These are phyloP conservation scores for Malthinus seriepunctatus DNA, from an alignment of 2,888 invertebrate species.

Conservation along the genomic window DNA sequence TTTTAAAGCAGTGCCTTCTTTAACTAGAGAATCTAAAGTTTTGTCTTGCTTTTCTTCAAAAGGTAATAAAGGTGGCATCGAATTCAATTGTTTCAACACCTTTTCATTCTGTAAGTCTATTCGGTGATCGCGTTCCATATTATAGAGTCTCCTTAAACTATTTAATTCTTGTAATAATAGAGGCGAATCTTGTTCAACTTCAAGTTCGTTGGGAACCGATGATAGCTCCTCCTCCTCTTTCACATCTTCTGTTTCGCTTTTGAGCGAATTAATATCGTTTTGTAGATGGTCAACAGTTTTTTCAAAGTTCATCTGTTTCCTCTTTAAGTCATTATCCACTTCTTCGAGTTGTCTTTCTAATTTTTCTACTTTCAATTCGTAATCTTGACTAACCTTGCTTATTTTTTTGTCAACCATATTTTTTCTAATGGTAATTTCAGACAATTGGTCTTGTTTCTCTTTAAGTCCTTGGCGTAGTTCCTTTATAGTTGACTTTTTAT, in stretches of 20 bases:
- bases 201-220: conserved; percentile 50
- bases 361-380: conserved; percentile 79
- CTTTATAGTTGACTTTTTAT: conserved; percentile 90
- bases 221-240: conserved; percentile 84
- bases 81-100: conserved; percentile 59
- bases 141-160: conserved; percentile 60
- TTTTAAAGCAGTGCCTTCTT: conserved; percentile 59
- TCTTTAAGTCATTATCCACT: conserved; percentile 75
- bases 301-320: conserved; percentile 96
- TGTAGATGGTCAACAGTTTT: conserved; percentile 96
- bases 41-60: conserved; percentile 54
- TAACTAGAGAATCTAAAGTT: conserved; percentile 58
- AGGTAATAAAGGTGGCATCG: conserved; percentile 59
- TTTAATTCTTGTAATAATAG: conserved; percentile 63
- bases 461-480: conserved; percentile 85
- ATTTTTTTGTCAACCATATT: conserved; percentile 92
- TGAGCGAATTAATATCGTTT: conserved; percentile 90
- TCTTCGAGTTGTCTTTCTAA: conserved; percentile 88
- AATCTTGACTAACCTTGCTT: conserved; percentile 76
- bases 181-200: conserved; percentile 54
- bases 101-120: conserved; percentile 60
- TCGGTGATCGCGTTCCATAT: conserved; percentile 61
- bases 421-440: conserved; percentile 88
- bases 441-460: conserved; percentile 89
- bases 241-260: conserved; percentile 85